Conservation (phyloP, 1,140 invertebrate genomes). For the Semibalanus balanoides region DNA sequence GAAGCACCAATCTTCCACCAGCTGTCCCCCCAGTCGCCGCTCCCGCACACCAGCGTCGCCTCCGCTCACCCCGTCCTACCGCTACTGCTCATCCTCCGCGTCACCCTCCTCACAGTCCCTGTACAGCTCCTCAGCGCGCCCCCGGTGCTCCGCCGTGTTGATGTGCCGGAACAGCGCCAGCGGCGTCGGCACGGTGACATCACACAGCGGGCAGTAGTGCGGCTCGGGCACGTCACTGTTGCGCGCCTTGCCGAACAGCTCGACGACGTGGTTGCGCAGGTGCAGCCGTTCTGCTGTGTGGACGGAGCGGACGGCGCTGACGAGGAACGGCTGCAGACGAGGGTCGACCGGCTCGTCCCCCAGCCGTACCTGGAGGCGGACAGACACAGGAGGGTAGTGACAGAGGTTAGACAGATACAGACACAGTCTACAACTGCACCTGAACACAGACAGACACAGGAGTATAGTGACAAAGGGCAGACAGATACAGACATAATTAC, state of each 20-base stretch:
- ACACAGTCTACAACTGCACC: too few relatives aligned
- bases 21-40: too few relatives aligned
- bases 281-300: neutral
- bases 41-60: too few relatives aligned
- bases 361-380: neutral
- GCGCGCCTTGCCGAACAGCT: neutral
- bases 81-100: neutral
- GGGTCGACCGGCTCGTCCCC: neutral
- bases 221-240: neutral
- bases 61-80: too few relatives aligned
- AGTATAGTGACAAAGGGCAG: too few relatives aligned
- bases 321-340: neutral
- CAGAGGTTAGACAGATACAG: too few relatives aligned
- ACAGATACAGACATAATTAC: too few relatives aligned
- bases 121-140: neutral
- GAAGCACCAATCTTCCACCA: too few relatives aligned
- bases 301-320: neutral
- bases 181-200: neutral
- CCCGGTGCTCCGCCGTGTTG: neutral
- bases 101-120: neutral
- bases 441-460: too few relatives aligned
- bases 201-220: conserved; percentile 1
- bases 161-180: neutral
- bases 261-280: neutral
- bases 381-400: too few relatives aligned